Base-by-base conservation (phyloP, 2,113 vertebrate genomes). In the Erpornis zantholeuca region DNA sequence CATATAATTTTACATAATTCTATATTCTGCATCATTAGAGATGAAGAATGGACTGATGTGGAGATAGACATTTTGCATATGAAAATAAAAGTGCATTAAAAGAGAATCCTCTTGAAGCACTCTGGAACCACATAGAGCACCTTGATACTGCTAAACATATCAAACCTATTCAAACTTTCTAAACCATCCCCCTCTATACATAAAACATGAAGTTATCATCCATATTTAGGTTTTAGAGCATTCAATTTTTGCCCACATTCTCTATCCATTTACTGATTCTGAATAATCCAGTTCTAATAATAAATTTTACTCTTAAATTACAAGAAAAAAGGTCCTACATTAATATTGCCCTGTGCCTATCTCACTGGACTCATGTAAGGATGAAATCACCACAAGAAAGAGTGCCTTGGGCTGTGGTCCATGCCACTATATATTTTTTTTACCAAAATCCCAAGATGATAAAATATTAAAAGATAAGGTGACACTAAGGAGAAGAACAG, bases 361-460 rank as follows among this genome's bases (percentile, higher is more conserved):
- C 64, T 73, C 52, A 4, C 10, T 21, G 31, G 12, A 6, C 33
- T 83, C 3, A 1, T 0, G 1, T 11, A 38, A 36, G 28, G 14
- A 52, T 44, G 17, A 91, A 66, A 38, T 35, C 49, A n/a, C 19
- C 5, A n/a, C n/a, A 65, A 54, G 13, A 60, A 12, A 50, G 2
- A 3, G 11, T 3, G 20, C 11, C 25, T 70, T 75, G 6, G 69
- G 10, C 29, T 33, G 28, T 66, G 24, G 15, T 42, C 49, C 7
- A 7, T 25, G 6, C 24, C 44, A 38, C 35, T 36, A 42, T 2
- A 3, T 27, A 53, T 54, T 57, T 64, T 57, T 64, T 36, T 88
- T 86, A 86, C 15, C 31, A 76, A 80, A 81, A 75, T 45, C 33
- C 25, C 33, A 52, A 40, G 10, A 65, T 24, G 40, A 83, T 27